Conservation (phyloP, 35 echinoderm and acorn worm species). For the Hemicentrotus pulcherrimus region DNA sequence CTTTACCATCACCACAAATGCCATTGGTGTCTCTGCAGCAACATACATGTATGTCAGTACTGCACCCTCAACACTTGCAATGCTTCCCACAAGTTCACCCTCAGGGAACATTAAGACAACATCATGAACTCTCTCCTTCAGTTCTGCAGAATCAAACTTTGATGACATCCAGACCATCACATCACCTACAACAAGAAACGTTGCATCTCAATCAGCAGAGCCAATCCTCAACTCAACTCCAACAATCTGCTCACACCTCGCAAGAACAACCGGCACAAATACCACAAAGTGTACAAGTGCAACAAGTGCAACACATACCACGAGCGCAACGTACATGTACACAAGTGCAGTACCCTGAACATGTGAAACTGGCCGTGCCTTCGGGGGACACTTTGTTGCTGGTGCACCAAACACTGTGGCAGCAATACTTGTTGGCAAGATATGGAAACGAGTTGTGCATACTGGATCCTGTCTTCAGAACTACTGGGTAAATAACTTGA, state of each 20-base stretch:
- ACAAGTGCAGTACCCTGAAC: background rate
- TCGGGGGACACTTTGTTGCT: background rate
- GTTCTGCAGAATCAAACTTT: no score
- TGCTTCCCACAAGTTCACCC: background rate
- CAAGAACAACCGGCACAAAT: background rate
- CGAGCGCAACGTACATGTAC: background rate
- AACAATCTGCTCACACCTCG: background rate
- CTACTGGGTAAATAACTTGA: background rate
- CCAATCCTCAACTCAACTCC: background rate
- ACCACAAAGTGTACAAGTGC: background rate
- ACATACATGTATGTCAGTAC: background rate
- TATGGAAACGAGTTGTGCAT: conserved; percentile 51
- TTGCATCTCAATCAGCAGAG: no score
- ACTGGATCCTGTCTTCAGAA: conserved; percentile 35
- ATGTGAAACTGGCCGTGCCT: background rate
- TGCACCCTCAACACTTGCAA: background rate
- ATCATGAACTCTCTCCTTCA: no score
- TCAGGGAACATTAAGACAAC: no score
- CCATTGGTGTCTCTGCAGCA: background rate
- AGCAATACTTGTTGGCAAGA: conserved; percentile 44
- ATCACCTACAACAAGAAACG: no score
- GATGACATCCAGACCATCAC: no score
- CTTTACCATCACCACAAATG: background rate
- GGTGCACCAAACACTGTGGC: conserved; percentile 44
- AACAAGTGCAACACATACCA: background rate